Evolutionary conservation across 2,888 invertebrate genomes (phyloP).

Genomic region (Synanthedon vespiformis): DNA sequence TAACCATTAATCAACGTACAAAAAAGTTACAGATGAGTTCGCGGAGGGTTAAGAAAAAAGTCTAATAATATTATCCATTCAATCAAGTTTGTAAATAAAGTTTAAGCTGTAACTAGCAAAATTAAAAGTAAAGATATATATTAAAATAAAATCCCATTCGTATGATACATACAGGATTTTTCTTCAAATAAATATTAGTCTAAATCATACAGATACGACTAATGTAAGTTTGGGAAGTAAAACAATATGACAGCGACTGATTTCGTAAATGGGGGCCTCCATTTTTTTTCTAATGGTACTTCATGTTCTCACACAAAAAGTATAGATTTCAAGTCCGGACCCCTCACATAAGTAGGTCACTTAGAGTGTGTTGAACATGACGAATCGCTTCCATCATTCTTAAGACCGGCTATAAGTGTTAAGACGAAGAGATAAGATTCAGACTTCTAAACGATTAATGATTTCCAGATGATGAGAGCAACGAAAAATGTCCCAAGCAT

Average conservation of each 20-base stretch:
- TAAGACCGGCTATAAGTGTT: constrained; percentile 28
- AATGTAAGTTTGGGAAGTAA: constrained; percentile 20
- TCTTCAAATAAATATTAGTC: too few relatives aligned
- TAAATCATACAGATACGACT: too few relatives aligned
- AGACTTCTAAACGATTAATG: constrained; percentile 35
- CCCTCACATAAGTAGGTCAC: constrained; percentile 47
- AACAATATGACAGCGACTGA: constrained; percentile 42
- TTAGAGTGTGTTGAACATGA: constrained; percentile 43
- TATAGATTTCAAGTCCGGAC: constrained; percentile 10
- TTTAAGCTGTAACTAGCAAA: too few relatives aligned
- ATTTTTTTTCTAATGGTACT: constrained; percentile 24
- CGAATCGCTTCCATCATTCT: constrained; percentile 56
- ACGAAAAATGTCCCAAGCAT: constrained; percentile 4
- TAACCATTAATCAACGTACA: constrained; percentile 42
- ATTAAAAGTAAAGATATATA: too few relatives aligned
- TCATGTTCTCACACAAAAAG: constrained; percentile 25
- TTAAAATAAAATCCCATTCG: too few relatives aligned
- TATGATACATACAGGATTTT: too few relatives aligned
- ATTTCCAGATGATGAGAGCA: constrained; percentile 14
- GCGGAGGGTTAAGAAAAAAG: constrained; percentile 25
- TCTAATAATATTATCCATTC: constrained; percentile 24
- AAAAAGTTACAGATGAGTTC: constrained; percentile 32
- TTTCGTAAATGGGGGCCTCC: constrained; percentile 31
- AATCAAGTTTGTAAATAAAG: constrained; percentile 2
- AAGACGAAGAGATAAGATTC: constrained; percentile 40